Evolutionary conservation across 2,113 vertebrate genomes (phyloP).

Genomic region (Centropus unirufus): DNA sequence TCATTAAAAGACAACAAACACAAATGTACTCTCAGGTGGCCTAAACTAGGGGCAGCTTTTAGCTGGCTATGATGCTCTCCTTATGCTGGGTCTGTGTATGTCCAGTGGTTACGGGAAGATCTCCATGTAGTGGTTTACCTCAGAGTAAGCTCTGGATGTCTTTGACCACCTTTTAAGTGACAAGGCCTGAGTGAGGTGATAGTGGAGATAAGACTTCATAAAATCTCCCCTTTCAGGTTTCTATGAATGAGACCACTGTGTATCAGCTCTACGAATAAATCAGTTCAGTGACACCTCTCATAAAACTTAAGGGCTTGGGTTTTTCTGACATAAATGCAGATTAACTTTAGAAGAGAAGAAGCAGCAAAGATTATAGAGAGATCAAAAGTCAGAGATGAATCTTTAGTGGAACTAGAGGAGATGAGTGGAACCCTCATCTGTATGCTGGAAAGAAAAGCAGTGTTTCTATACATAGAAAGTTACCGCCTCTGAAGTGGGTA

Average conservation of each 20-base stretch:
- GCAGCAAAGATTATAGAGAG: not conserved
- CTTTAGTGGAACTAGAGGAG: not conserved
- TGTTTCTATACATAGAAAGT: not conserved
- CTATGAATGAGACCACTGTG: not conserved
- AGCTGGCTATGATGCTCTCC: not conserved
- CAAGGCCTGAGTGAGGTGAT: not conserved
- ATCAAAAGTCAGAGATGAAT: not conserved
- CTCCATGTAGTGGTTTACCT: not conserved
- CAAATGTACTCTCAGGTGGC: not conserved
- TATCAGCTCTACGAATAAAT: not conserved
- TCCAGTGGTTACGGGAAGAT: not conserved
- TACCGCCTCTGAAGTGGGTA: not conserved
- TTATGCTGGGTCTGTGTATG: not conserved
- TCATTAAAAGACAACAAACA: not conserved
- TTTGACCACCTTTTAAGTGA: not conserved
- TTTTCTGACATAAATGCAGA: not conserved
- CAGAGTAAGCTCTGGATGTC: not conserved
- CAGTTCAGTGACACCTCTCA: not conserved
- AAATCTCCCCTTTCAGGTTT: not conserved
- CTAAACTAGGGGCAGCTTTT: not conserved
- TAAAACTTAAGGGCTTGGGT: accelerated
- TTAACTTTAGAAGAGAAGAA: not conserved
- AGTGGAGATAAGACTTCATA: not conserved
- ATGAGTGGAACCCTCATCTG: not conserved
- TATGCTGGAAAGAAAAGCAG: not conserved